A percentile compares a stretch with the other conserved stretches of the same genome.
Conservation (phyloP, 2,113 vertebrate genomes). For the Phodopus roborovskii region DNA sequence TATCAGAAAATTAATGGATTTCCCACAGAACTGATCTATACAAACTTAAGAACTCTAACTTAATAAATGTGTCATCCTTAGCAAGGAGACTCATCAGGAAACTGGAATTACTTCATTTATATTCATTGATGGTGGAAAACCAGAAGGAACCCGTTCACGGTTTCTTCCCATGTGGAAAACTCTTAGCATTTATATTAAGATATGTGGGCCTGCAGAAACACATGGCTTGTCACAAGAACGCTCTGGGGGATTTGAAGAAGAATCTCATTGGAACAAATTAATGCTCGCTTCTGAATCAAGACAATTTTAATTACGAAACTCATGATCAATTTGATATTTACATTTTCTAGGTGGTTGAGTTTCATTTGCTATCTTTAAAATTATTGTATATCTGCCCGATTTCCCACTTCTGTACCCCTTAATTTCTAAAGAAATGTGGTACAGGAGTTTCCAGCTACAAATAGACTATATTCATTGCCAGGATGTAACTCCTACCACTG, state of each 20-base stretch:
- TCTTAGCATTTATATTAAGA: not conserved
- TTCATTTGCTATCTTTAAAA: conserved; percentile 24
- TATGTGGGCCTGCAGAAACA: not conserved
- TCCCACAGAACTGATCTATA: not conserved
- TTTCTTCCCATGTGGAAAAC: not conserved
- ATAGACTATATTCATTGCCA: not conserved
- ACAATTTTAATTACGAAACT: conserved; percentile 1
- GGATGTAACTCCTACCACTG: not conserved
- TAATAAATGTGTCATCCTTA: not conserved
- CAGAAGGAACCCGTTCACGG: not conserved
- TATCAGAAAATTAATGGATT: conserved; percentile 16
- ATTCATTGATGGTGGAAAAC: conserved; percentile 11
- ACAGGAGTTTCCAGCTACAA: not conserved
- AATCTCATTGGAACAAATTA: not conserved
- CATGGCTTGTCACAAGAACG: not conserved
- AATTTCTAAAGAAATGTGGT: not conserved
- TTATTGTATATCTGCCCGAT: not conserved
- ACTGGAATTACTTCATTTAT: conserved; percentile 17
- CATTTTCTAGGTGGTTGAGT: not conserved
- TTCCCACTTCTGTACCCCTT: not conserved
- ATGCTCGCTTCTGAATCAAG: not conserved
- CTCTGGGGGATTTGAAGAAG: not conserved
- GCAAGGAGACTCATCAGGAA: not conserved
- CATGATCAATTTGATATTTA: not conserved
- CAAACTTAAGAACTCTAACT: not conserved